Evolutionary conservation across 2,888 invertebrate genomes (phyloP).

Genomic region (Pristionchus fissidentatus): DNA sequence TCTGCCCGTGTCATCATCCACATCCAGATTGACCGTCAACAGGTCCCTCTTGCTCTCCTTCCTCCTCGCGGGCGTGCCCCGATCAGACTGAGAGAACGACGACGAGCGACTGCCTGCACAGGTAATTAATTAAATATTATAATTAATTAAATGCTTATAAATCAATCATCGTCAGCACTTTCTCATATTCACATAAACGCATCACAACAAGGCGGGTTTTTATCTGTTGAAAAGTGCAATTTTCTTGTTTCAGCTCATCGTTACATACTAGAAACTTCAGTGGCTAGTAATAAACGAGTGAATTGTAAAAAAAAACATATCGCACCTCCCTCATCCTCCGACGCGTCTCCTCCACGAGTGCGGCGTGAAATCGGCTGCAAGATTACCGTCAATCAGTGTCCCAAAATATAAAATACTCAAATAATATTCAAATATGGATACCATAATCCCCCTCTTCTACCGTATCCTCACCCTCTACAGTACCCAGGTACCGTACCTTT

Average conservation of each 20-base stretch:
- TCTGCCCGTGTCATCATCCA: slow-evolving; percentile 31
- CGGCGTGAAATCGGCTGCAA: slow-evolving; percentile 13
- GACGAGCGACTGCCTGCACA: slow-evolving; percentile 4
- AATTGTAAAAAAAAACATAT: neutral
- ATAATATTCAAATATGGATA: neutral
- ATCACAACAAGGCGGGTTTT: no score
- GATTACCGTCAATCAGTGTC: neutral
- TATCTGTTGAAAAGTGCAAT: no score
- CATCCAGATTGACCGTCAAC: slow-evolving; percentile 14
- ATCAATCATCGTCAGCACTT: no score
- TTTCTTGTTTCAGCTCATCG: no score
- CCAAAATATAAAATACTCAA: neutral
- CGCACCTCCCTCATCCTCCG: slow-evolving; percentile 31
- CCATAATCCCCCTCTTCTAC: neutral
- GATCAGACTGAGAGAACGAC: slow-evolving; percentile 12
- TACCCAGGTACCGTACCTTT: neutral
- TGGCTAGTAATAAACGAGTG: neutral
- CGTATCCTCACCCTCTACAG: neutral
- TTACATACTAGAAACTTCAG: no score
- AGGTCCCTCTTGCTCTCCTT: slow-evolving; percentile 17
- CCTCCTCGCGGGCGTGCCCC: slow-evolving; percentile 3
- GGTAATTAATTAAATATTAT: neutral
- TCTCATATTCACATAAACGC: no score
- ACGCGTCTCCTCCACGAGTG: slow-evolving; percentile 25
- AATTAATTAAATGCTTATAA: neutral